Evolutionary conservation across 2,888 invertebrate species (phyloP).

Genomic region (Xestia c-nigrum): DNA sequence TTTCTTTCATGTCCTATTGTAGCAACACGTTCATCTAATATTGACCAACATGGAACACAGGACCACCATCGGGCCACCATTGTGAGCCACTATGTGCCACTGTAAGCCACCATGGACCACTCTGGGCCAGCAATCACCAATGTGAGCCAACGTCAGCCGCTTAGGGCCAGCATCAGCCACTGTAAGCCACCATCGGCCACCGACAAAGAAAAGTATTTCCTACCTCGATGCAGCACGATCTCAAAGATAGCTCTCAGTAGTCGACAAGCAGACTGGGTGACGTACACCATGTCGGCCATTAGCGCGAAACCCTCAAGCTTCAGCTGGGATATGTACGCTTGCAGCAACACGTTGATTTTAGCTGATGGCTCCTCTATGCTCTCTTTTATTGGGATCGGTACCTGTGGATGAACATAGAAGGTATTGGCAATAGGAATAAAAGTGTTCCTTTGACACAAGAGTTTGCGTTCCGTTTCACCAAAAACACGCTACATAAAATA

Average conservation of each 20-base stretch:
- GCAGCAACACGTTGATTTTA: slow-evolving; percentile 98
- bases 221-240: slow-evolving; percentile 95
- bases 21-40: neutral
- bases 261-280: slow-evolving; percentile 98
- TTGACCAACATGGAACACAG: neutral
- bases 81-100: neutral
- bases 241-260: slow-evolving; percentile 99
- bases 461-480: too few species aligned
- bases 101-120: neutral
- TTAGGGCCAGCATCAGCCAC: neutral
- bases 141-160: neutral
- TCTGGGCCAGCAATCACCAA: neutral
- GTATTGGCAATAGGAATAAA: neutral
- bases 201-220: neutral
- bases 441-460: too few species aligned
- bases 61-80: neutral
- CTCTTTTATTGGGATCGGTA: slow-evolving; percentile 99
- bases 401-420: slow-evolving; percentile 89
- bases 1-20: too few species aligned
- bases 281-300: slow-evolving; percentile 99
- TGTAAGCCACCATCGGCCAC: neutral
- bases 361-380: slow-evolving; percentile 99
- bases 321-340: slow-evolving; percentile 99
- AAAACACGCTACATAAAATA: too few species aligned
- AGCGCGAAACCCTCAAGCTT: slow-evolving; percentile 99